Base-by-base conservation (phyloP, 1,140 invertebrate species). In the Rhyzopertha dominica region DNA sequence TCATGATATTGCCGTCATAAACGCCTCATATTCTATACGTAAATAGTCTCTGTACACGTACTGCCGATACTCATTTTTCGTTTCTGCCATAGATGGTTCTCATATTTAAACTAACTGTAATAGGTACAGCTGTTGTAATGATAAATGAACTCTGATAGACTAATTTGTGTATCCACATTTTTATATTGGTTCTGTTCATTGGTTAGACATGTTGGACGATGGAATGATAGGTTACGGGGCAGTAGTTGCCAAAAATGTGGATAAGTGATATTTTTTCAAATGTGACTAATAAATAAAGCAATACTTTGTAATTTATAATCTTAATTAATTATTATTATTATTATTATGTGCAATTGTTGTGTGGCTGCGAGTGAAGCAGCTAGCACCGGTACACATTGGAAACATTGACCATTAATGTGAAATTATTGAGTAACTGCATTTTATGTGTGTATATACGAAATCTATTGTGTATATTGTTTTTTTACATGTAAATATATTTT, bases 231-330 rank as follows among this genome's bases (percentile, higher is more conserved):
- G 34, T 47, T 36, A 35, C 34, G 47, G 50, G 49, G 40, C 50
- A 47, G 31, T 31, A 13, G 44, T 53, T 61, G 59, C 64, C 62
- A 56, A 65, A n/a, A 59, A 58, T 52, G 47, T 53, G 61, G 60
- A 66, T 70, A 65, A 73, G 74, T 77, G 74, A 78, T 79, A 78
- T 77, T 76, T 76, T 77, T 75, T 71, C 68, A 76, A 77, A 75
- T 76, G 74, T 77, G 75, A 77, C 73, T 75, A 67, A 62, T 50
- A 76, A 74, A 73, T 66, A 70, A 77, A 79, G 76, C 76, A 79
- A 78, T 78, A 79, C 75, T 72, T 74, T 76, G 71, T 76, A 77
- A 74, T 73, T 75, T 73, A 70, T 74, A 75, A 69, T 75, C 71
- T 75, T 74, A 73, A 59, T n/a, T n/a, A n/a, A n/a, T 61, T 60